Percentiles rank a stretch among this genome's conserved stretches.
Conservation (phyloP, 2,797 vertebrate genomes). For the Capromys pilorides region DNA sequence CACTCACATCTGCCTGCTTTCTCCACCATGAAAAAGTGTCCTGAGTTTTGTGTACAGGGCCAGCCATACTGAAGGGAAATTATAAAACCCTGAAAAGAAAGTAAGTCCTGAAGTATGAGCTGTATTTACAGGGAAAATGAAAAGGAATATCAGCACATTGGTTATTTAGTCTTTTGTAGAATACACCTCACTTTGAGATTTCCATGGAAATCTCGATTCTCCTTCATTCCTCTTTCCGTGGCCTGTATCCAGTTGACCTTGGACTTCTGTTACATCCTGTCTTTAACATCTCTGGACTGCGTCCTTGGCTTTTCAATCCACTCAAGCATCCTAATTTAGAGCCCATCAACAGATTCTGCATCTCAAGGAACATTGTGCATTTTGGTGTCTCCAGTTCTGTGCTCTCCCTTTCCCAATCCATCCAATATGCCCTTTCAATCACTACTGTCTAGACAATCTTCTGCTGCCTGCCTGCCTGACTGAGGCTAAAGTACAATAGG, state of each 20-base stretch:
- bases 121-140: neutral
- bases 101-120: neutral
- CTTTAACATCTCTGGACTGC: neutral
- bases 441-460: rapidly evolving
- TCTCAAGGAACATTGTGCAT: neutral
- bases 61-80: neutral
- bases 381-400: too few relatives aligned
- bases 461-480: neutral
- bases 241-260: neutral
- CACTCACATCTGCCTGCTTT: neutral
- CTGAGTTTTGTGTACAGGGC: neutral
- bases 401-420: neutral
- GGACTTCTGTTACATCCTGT: neutral
- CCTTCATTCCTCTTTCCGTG: neutral
- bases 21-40: neutral
- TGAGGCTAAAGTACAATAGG: neutral
- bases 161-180: neutral
- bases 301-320: neutral
- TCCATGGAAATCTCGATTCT: neutral
- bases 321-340: neutral
- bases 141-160: neutral
- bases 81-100: neutral
- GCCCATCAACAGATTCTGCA: neutral
- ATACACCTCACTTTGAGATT: neutral
- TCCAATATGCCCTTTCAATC: too few relatives aligned